These are phyloP conservation scores for Melanotaenia trifasciata DNA, from an alignment of 2,797 vertebrate species.

Conservation along the genomic window DNA sequence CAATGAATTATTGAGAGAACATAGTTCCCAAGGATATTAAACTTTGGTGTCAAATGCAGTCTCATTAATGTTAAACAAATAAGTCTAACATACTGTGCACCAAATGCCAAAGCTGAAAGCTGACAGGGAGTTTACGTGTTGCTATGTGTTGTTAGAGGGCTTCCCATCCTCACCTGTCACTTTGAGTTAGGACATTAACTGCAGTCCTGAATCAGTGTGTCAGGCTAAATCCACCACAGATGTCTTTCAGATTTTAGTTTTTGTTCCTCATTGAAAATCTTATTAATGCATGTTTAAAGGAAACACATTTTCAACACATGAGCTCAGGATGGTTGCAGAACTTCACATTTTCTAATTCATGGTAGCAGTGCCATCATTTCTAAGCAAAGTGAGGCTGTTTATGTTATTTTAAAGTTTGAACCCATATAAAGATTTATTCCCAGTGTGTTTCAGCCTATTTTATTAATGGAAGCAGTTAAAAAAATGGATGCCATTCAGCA, in stretches of 20 bases:
- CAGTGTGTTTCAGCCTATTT: too few relatives aligned
- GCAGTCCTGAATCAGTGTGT: not conserved
- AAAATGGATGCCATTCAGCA: too few relatives aligned
- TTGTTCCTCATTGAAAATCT: not conserved
- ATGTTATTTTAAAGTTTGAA: too few relatives aligned
- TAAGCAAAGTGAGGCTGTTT: too few relatives aligned
- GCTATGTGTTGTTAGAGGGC: too few relatives aligned
- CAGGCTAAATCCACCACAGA: not conserved
- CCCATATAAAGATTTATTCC: too few relatives aligned
- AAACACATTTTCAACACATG: not conserved
- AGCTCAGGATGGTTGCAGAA: too few relatives aligned
- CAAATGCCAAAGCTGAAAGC: slow-evolving; percentile 2
- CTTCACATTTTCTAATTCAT: too few relatives aligned
- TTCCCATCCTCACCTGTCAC: not conserved
- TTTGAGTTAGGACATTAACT: slow-evolving; percentile 13
- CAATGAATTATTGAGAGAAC: not conserved
- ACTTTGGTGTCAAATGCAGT: not conserved
- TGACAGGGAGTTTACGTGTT: not conserved
- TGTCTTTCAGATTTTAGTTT: not conserved
- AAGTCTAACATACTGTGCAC: not conserved
- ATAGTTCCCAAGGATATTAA: not conserved
- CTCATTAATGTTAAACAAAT: not conserved
- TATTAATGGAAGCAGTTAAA: too few relatives aligned
- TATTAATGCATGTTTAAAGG: slow-evolving; percentile 4
- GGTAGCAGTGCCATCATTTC: too few relatives aligned